These are phyloP conservation scores for Pseudolycoriella hygida DNA, from an alignment of 2,888 invertebrate species.

Conservation along the genomic window DNA sequence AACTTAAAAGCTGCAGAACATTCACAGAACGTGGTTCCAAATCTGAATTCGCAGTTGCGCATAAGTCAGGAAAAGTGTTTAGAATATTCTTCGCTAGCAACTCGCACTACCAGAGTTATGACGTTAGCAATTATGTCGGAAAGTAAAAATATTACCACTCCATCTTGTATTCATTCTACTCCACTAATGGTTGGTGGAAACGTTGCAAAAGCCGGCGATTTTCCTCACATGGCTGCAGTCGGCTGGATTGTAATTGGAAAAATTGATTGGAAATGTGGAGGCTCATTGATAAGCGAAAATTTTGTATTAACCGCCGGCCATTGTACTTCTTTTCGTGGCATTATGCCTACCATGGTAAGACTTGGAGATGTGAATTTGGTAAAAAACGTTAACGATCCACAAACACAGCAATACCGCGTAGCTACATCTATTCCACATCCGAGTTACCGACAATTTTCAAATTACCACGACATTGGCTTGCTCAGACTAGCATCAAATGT, in stretches of 20 bases:
- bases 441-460: constrained; percentile 30
- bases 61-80: constrained; percentile 5
- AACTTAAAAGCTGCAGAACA: no score
- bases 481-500: constrained; percentile 25
- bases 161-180: constrained; percentile 2
- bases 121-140: neutral
- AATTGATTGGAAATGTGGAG: constrained; percentile 24
- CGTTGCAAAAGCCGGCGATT: constrained; percentile 22
- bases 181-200: constrained; percentile 20
- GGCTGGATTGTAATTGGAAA: constrained; percentile 20
- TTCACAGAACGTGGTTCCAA: no score
- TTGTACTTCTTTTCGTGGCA: constrained; percentile 11
- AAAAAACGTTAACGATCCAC: constrained; percentile 21
- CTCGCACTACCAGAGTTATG: neutral
- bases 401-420: constrained; percentile 29
- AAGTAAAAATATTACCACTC: neutral
- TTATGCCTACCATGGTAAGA: constrained; percentile 31
- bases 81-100: constrained; percentile 5
- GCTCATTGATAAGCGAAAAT: constrained; percentile 29
- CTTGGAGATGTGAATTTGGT: constrained; percentile 33
- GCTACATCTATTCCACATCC: constrained; percentile 31
- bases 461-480: constrained; percentile 42
- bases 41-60: neutral
- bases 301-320: constrained; percentile 10
- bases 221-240: constrained; percentile 26